Percentiles rank a stretch among this genome's conserved stretches.
Conservation (phyloP, 2,888 invertebrate species). For the Peribatodes rhomboidaria region DNA sequence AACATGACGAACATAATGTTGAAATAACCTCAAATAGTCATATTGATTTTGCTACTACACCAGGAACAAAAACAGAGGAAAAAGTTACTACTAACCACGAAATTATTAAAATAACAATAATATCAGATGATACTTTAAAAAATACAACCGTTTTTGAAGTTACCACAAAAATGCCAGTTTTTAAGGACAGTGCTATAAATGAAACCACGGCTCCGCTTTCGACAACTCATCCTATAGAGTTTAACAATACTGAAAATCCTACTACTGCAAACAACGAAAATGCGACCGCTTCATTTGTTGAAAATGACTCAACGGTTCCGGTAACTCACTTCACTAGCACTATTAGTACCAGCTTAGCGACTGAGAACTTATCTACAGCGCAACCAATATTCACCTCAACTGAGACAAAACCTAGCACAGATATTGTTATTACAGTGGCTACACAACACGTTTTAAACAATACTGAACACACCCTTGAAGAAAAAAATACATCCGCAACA, state of each 20-base stretch:
- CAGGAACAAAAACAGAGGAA: conserved; percentile 35
- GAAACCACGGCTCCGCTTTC: conserved; percentile 30
- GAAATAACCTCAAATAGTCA: conserved; percentile 25
- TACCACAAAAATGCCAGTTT: conserved; percentile 66
- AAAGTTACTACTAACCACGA: conserved; percentile 55
- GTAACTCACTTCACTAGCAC: conserved; percentile 11
- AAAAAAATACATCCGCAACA: conserved; percentile 21
- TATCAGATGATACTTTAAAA: conserved; percentile 54
- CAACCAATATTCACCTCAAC: conserved; percentile 34
- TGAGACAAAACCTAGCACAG: conserved; percentile 40
- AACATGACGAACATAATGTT: conserved; percentile 12
- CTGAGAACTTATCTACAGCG: conserved; percentile 16
- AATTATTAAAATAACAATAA: conserved; percentile 64
- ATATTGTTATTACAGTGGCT: conserved; percentile 24
- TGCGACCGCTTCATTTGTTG: conserved; percentile 26
- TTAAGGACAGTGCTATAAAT: conserved; percentile 50
- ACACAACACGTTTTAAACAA: conserved; percentile 28
- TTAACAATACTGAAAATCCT: conserved; percentile 28
- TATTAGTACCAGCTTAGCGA: conserved; percentile 8
- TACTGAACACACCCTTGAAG: conserved; percentile 27
- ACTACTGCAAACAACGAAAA: conserved; percentile 33
- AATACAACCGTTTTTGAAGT: conserved; percentile 62
- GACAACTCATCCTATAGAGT: conserved; percentile 29
- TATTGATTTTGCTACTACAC: conserved; percentile 14
- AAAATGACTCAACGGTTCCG: conserved; percentile 20